phyloP scores from a whole-genome alignment of 2,797 vertebrate genomes.

The Cynodonichthys magdalenae region DNA sequence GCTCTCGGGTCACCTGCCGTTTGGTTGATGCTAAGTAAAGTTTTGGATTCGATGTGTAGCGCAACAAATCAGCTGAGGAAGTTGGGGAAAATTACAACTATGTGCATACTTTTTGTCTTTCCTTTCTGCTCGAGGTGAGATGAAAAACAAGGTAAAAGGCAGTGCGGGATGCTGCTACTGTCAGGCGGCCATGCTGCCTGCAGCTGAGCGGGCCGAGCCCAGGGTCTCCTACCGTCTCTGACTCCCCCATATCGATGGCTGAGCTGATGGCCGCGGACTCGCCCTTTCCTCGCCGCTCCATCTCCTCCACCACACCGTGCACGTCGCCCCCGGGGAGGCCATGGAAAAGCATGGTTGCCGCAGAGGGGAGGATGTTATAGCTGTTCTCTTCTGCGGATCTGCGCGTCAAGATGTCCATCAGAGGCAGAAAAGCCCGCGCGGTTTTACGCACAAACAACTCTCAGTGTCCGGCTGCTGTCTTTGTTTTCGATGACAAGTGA shows the following conservation, averaged over 20 bases:
- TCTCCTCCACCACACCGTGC: slow-evolving; percentile 97
- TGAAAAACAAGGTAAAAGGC: slow-evolving; percentile 3
- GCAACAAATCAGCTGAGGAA: background rate
- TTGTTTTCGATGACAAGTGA: slow-evolving; percentile 67
- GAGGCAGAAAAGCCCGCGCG: slow-evolving; percentile 80
- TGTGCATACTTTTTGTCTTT: background rate
- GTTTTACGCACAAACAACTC: slow-evolving; percentile 57
- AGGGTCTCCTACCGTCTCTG: slow-evolving; percentile 89
- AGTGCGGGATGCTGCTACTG: slow-evolving; percentile 35
- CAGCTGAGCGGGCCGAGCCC: slow-evolving; percentile 23
- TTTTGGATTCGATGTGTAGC: background rate
- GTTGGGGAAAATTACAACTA: background rate
- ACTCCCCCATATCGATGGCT: slow-evolving; percentile 97
- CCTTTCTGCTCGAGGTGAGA: background rate
- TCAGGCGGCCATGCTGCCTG: slow-evolving; percentile 46
- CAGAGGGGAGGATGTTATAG: slow-evolving; percentile 84
- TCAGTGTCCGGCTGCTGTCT: slow-evolving; percentile 32
- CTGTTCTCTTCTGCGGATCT: slow-evolving; percentile 83
- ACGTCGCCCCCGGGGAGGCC: slow-evolving; percentile 96
- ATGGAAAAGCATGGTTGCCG: slow-evolving; percentile 97
- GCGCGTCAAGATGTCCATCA: slow-evolving; percentile 86
- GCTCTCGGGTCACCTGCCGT: too few species aligned
- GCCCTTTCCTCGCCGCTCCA: slow-evolving; percentile 95
- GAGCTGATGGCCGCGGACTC: slow-evolving; percentile 97
- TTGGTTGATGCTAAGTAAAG: background rate